These are phyloP conservation scores for Taeniopygia guttata DNA, from an alignment of 2,797 vertebrate genomes.

Conservation along the genomic window DNA sequence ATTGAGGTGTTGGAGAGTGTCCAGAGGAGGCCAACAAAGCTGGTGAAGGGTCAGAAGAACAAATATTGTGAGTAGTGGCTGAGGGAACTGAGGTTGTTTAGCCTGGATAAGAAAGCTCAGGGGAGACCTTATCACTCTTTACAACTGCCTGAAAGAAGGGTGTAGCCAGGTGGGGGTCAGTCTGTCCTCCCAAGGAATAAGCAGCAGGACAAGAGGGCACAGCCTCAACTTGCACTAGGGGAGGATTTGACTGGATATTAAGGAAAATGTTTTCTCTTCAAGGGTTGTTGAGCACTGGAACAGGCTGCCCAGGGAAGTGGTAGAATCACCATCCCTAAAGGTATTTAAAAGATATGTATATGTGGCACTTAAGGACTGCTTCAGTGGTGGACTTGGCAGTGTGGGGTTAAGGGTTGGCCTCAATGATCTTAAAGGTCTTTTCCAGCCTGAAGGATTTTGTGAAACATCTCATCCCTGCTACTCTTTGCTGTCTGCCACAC, in stretches of 20 bases:
- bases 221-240: neutral
- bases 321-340: neutral
- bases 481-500: neutral
- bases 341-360: neutral
- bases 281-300: neutral
- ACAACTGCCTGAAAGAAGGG: neutral
- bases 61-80: neutral
- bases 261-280: neutral
- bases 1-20: fast-evolving
- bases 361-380: neutral
- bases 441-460: neutral
- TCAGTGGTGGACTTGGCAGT: neutral
- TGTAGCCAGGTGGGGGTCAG: neutral
- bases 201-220: neutral
- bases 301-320: neutral
- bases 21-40: neutral
- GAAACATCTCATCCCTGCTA: neutral
- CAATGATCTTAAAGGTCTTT: neutral
- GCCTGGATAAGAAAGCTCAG: neutral
- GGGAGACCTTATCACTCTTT: neutral
- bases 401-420: neutral
- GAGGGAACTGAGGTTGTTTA: neutral
- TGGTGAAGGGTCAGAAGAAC: neutral
- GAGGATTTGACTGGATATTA: neutral
- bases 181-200: neutral